A percentile compares a stretch with the other conserved stretches of the same genome.
phyloP scores from a whole-genome alignment of 2,113 vertebrate species.

The Vidua macroura region DNA sequence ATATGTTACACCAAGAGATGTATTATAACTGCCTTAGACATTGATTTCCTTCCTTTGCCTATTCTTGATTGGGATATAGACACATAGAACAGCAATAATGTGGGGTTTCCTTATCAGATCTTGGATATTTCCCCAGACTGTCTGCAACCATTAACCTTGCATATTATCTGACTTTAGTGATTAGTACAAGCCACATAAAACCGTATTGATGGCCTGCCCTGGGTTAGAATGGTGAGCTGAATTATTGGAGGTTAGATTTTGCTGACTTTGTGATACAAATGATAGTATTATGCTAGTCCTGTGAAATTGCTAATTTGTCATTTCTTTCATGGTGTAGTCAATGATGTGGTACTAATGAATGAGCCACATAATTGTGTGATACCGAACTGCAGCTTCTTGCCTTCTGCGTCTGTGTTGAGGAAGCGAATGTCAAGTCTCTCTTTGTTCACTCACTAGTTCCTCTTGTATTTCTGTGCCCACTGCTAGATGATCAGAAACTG shows the following conservation, averaged over 20 bases:
- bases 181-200: slow-evolving; percentile 83
- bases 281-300: slow-evolving; percentile 76
- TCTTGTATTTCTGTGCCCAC: not conserved
- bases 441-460: slow-evolving; percentile 55
- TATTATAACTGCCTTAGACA: slow-evolving; percentile 74
- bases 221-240: slow-evolving; percentile 73
- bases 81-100: slow-evolving; percentile 71
- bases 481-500: not conserved
- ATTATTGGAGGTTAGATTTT: slow-evolving; percentile 78
- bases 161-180: slow-evolving; percentile 85
- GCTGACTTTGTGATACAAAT: slow-evolving; percentile 86
- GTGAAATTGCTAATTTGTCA: slow-evolving; percentile 83
- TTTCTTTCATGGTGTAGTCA: slow-evolving; percentile 79
- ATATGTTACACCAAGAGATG: slow-evolving; percentile 80
- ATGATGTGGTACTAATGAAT: slow-evolving; percentile 75
- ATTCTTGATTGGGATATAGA: slow-evolving; percentile 73
- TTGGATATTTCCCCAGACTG: slow-evolving; percentile 78
- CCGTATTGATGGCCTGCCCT: slow-evolving; percentile 75
- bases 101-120: slow-evolving; percentile 82
- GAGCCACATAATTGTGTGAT: slow-evolving; percentile 55
- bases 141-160: slow-evolving; percentile 85
- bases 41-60: slow-evolving; percentile 78
- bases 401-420: not conserved
- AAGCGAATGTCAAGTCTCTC: not conserved
- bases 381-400: slow-evolving; percentile 38